phyloP scores from a whole-genome alignment of 2,888 invertebrate genomes.

The Harpalus rubripes region DNA sequence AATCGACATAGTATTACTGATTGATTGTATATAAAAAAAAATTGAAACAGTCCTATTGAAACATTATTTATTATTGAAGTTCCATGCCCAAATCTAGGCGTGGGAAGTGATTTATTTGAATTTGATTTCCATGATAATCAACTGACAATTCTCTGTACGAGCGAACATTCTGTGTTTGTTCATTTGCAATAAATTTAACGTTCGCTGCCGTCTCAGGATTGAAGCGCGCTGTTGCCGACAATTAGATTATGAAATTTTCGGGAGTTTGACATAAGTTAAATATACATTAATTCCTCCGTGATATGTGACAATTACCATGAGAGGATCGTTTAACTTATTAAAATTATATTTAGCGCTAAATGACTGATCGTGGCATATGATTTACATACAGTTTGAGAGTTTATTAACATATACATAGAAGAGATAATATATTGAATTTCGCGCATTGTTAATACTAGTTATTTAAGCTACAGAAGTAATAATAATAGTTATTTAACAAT shows the following conservation, averaged over 20 bases:
- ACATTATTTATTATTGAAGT: too few species aligned
- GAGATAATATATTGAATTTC: too few species aligned
- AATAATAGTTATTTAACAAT: too few species aligned
- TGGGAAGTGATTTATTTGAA: background rate
- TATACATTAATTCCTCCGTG: constrained; percentile 20
- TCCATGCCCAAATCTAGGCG: too few species aligned
- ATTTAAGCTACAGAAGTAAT: too few species aligned
- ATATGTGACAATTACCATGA: background rate
- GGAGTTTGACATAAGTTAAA: constrained; percentile 16
- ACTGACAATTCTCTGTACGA: background rate
- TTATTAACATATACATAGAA: background rate
- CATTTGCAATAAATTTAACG: background rate
- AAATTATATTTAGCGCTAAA: background rate
- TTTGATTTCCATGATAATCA: background rate
- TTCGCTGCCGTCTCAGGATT: background rate
- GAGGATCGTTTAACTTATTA: background rate
- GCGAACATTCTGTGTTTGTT: background rate
- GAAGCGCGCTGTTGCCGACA: background rate
- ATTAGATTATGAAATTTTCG: constrained; percentile 7
- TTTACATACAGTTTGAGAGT: background rate
- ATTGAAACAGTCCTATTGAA: too few species aligned
- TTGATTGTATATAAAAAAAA: too few species aligned
- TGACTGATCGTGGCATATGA: background rate
- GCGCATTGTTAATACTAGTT: too few species aligned
- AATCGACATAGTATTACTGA: too few species aligned